These are phyloP conservation scores for Sesamia nonagrioides DNA, from an alignment of 1,140 invertebrate species.

Conservation along the genomic window DNA sequence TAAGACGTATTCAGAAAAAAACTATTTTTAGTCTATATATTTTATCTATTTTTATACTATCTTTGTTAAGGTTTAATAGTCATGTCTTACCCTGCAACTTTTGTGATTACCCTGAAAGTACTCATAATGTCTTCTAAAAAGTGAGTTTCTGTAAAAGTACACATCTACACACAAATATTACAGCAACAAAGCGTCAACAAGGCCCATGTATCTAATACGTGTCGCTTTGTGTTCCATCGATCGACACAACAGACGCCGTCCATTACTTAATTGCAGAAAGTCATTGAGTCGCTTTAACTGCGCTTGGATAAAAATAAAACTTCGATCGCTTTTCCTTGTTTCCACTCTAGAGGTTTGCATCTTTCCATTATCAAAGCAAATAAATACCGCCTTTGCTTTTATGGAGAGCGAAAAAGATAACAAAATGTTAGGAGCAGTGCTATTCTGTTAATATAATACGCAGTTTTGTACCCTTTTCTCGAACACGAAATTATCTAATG, in stretches of 20 bases:
- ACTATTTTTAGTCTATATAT: no score
- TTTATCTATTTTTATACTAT: no score
- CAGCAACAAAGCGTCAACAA: neutral
- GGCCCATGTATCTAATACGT: neutral
- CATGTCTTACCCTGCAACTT: no score
- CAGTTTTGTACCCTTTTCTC: neutral
- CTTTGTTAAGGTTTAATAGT: no score
- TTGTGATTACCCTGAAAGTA: no score
- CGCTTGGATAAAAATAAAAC: slow-evolving; percentile 29
- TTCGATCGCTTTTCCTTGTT: slow-evolving; percentile 6
- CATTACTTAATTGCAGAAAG: slow-evolving; percentile 62
- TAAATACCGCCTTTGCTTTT: neutral
- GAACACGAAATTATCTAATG: no score
- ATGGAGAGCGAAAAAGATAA: neutral
- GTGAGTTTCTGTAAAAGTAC: no score
- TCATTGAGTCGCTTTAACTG: slow-evolving; percentile 46
- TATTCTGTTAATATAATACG: no score
- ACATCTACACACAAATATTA: no score
- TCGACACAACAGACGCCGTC: slow-evolving; percentile 38
- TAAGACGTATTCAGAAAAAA: no score
- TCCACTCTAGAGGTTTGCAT: neutral
- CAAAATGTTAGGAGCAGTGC: no score
- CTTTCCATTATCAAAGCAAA: neutral
- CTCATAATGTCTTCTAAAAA: no score
- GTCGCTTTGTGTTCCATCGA: slow-evolving; percentile 43